Evolutionary conservation across 2,888 invertebrate genomes (phyloP).

Genomic region (Noctua janthina): DNA sequence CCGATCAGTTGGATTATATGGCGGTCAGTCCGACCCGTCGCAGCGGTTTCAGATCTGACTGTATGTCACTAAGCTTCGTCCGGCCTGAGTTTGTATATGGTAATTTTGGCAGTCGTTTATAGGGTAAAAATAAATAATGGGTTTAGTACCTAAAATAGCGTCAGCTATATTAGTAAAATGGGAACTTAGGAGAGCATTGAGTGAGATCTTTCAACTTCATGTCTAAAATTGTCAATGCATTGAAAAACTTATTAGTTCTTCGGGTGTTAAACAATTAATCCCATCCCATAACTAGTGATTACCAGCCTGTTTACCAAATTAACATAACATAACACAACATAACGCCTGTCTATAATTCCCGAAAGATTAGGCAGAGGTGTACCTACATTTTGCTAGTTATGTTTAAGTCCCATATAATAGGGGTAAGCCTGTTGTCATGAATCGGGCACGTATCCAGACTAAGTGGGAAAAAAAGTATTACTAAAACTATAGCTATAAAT

Average conservation of each 20-base stretch:
- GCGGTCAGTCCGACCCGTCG: slow-evolving; percentile 29
- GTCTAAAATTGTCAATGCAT: background rate
- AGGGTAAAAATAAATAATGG: background rate
- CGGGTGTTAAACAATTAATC: background rate
- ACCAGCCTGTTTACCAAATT: background rate
- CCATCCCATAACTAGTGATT: background rate
- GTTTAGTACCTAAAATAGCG: background rate
- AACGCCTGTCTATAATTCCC: too few relatives aligned
- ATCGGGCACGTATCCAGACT: too few relatives aligned
- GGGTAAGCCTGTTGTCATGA: too few relatives aligned
- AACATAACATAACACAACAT: background rate
- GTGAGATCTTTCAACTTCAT: background rate
- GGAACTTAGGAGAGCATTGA: too few relatives aligned
- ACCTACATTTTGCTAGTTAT: too few relatives aligned
- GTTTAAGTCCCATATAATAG: too few relatives aligned
- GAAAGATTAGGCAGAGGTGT: too few relatives aligned
- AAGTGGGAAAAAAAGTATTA: background rate
- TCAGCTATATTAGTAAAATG: background rate
- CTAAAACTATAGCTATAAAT: background rate
- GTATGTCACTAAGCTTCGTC: slow-evolving; percentile 30
- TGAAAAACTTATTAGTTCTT: background rate
- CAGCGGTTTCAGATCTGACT: slow-evolving; percentile 22
- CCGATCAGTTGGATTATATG: slow-evolving; percentile 48
- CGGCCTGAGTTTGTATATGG: slow-evolving; percentile 26
- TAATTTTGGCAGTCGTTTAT: slow-evolving; percentile 17